These are phyloP conservation scores for Xyrauchen texanus DNA, from an alignment of 2,113 vertebrate species.

Conservation along the genomic window DNA sequence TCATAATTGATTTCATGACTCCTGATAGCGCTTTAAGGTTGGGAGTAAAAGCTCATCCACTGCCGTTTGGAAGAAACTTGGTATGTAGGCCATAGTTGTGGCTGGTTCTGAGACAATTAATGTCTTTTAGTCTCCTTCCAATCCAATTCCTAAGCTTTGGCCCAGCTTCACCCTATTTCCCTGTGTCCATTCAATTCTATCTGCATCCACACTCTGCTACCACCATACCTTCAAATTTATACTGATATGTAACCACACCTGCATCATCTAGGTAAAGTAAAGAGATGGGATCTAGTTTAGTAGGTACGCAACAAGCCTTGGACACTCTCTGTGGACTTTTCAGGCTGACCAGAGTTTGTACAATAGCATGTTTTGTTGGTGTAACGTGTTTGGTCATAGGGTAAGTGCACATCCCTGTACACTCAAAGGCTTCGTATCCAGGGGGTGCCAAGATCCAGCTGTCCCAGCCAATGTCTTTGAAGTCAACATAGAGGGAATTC, in stretches of 20 bases:
- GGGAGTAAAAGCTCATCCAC: slow-evolving; percentile 6
- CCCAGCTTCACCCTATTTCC: slow-evolving; percentile 23
- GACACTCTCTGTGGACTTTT: slow-evolving; percentile 90
- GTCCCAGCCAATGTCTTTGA: slow-evolving; percentile 98
- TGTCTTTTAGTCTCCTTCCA: slow-evolving; percentile 20
- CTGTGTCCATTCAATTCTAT: slow-evolving; percentile 75
- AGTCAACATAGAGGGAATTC: slow-evolving; percentile 89
- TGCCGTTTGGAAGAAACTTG: slow-evolving; percentile 14
- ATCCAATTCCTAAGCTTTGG: slow-evolving; percentile 11
- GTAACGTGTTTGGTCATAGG: slow-evolving; percentile 92
- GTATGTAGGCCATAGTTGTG: not conserved
- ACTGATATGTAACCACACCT: slow-evolving; percentile 97
- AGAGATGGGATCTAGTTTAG: slow-evolving; percentile 94
- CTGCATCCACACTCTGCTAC: slow-evolving; percentile 97
- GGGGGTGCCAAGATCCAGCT: slow-evolving; percentile 94
- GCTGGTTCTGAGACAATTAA: slow-evolving; percentile 1
- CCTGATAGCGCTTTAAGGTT: not conserved
- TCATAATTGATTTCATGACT: not conserved
- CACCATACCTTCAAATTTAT: slow-evolving; percentile 96
- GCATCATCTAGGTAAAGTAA: slow-evolving; percentile 92
- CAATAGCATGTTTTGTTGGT: slow-evolving; percentile 93
- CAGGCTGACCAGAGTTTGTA: slow-evolving; percentile 90
- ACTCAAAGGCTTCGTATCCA: slow-evolving; percentile 93
- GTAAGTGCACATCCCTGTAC: slow-evolving; percentile 85
- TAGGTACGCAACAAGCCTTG: slow-evolving; percentile 93